Evolutionary conservation across 2,797 vertebrate genomes (phyloP).

Genomic region (Pangasius mekongensis): DNA sequence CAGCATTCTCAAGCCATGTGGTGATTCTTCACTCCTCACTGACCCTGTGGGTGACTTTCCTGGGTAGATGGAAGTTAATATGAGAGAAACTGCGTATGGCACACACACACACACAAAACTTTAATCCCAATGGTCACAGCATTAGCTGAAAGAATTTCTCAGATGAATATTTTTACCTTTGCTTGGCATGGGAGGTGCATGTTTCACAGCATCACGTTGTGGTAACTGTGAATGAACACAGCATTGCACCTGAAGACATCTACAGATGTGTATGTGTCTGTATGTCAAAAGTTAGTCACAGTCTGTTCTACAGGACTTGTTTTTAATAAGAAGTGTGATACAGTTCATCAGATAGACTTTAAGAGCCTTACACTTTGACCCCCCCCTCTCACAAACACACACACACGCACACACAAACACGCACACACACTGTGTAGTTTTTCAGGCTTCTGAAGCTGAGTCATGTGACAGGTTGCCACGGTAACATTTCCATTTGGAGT

Average conservation of each 20-base stretch:
- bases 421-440: background rate
- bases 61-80: slow-evolving; percentile 28
- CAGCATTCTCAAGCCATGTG: slow-evolving; percentile 35
- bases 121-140: background rate
- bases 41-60: slow-evolving; percentile 28
- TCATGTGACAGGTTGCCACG: slow-evolving; percentile 68
- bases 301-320: background rate
- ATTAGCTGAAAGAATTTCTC: background rate
- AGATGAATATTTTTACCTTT: background rate
- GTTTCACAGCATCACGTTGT: background rate
- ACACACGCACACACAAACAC: background rate
- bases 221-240: background rate
- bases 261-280: background rate
- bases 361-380: slow-evolving; percentile 31
- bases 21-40: slow-evolving; percentile 37
- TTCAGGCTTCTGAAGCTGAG: slow-evolving; percentile 37
- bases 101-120: background rate
- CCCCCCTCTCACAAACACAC: background rate
- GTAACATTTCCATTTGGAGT: slow-evolving; percentile 62
- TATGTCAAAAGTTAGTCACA: background rate
- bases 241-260: background rate
- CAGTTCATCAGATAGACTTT: background rate
- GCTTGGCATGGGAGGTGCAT: background rate
- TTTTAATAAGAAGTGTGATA: background rate
- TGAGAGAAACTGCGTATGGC: no score